A percentile compares a stretch with the other conserved stretches of the same genome.
Conservation (phyloP, 2,888 invertebrate genomes). For the Apotomis betuletana region DNA sequence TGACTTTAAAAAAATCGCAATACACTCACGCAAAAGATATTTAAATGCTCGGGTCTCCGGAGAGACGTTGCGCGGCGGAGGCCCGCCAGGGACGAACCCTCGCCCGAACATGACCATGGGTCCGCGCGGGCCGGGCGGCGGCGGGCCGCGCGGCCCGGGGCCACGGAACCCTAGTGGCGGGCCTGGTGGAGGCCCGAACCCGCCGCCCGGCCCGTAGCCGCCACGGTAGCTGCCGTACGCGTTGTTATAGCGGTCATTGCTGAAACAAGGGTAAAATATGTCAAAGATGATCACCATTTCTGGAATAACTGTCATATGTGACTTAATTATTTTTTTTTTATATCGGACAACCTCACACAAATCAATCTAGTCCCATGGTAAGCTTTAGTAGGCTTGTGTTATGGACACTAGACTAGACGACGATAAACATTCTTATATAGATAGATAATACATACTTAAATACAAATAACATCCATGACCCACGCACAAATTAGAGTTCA, state of each 20-base stretch:
- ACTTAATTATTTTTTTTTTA: no score
- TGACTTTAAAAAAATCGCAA: neutral
- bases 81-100: slow-evolving; percentile 28
- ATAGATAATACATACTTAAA: no score
- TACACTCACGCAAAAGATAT: slow-evolving; percentile 34
- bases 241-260: slow-evolving; percentile 34
- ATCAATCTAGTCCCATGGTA: no score
- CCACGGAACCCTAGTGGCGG: slow-evolving; percentile 9
- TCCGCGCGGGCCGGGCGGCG: neutral
- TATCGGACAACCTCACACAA: no score
- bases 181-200: slow-evolving; percentile 29
- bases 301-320: no score
- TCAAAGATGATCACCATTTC: no score
- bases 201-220: slow-evolving; percentile 36
- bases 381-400: no score
- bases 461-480: no score
- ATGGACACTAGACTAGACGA: no score
- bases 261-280: slow-evolving; percentile 5
- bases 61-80: neutral
- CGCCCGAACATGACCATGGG: slow-evolving; percentile 13
- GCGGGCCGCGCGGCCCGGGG: neutral
- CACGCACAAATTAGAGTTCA: no score
- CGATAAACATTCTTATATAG: no score
- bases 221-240: slow-evolving; percentile 35
- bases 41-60: slow-evolving; percentile 9